These are phyloP conservation scores for Parotia lawesii DNA, from an alignment of 2,113 vertebrate species.

Conservation along the genomic window DNA sequence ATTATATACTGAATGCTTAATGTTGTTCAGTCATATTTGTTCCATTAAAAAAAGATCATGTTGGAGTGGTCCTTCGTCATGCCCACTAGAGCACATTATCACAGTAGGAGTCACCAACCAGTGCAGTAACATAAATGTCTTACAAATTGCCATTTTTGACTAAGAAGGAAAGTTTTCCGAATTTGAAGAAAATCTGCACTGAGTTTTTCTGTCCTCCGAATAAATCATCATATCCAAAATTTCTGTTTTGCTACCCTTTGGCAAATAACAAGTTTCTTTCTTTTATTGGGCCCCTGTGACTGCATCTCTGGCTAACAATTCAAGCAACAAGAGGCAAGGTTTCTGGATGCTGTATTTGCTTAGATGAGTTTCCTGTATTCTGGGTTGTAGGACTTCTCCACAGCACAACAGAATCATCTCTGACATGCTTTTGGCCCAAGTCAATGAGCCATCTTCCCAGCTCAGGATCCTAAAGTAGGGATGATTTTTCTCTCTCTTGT, in stretches of 20 bases:
- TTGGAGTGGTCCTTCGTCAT: neutral
- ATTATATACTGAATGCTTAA: conserved; percentile 9
- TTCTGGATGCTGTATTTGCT: neutral
- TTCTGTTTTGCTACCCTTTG: neutral
- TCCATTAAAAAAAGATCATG: neutral
- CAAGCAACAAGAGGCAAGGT: neutral
- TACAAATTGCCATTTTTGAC: neutral
- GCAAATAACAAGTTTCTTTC: neutral
- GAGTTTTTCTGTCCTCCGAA: neutral
- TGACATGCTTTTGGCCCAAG: neutral
- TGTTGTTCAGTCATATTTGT: neutral
- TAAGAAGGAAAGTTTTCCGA: neutral
- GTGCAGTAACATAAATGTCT: neutral
- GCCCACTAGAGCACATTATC: neutral
- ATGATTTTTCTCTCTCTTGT: neutral
- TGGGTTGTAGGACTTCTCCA: neutral
- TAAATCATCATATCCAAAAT: neutral
- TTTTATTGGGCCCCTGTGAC: neutral
- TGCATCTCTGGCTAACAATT: neutral
- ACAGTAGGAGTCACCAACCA: neutral
- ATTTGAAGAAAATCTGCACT: neutral
- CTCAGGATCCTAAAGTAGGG: neutral
- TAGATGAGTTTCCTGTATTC: neutral
- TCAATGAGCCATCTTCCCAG: neutral
- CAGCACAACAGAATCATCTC: neutral